Evolutionary conservation across 2,888 invertebrate species (phyloP).

Genomic region (Idaea aversata): DNA sequence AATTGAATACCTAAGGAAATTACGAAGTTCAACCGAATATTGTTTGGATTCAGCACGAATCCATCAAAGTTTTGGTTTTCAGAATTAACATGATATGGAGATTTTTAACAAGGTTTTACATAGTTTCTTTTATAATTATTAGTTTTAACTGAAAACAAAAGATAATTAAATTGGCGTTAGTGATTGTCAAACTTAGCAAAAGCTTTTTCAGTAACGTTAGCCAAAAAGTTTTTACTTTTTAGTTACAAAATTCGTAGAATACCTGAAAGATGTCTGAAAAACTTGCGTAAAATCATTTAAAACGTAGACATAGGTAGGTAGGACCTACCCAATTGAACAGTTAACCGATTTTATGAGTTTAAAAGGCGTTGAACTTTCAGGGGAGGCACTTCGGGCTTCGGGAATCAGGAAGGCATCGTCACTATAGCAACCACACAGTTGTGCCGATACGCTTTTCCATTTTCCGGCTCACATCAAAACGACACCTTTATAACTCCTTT

Average conservation of each 20-base stretch:
- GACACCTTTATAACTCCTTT: conserved; percentile 29
- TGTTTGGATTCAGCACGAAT: not conserved
- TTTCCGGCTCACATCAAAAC: conserved; percentile 42
- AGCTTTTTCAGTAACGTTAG: not conserved
- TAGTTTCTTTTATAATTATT: too few species aligned
- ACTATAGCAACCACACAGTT: conserved; percentile 61
- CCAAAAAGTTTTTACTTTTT: not conserved
- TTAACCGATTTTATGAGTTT: conserved; percentile 20
- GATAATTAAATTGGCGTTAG: too few species aligned
- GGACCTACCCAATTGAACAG: conserved; percentile 14
- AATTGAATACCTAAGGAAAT: conserved; percentile 12
- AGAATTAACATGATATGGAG: not conserved
- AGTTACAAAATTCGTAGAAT: not conserved
- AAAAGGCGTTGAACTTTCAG: conserved; percentile 22
- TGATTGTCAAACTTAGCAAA: too few species aligned
- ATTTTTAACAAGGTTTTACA: too few species aligned
- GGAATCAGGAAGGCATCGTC: conserved; percentile 35
- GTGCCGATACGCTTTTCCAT: conserved; percentile 64
- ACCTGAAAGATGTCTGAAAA: not conserved
- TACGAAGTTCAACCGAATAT: not conserved
- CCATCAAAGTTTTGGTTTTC: not conserved
- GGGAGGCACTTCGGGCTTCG: conserved; percentile 22
- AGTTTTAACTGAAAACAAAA: too few species aligned
- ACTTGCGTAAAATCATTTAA: not conserved
- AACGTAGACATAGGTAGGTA: not conserved